phyloP scores from a whole-genome alignment of 2,113 vertebrate species.

The Formicarius rufipectus region DNA sequence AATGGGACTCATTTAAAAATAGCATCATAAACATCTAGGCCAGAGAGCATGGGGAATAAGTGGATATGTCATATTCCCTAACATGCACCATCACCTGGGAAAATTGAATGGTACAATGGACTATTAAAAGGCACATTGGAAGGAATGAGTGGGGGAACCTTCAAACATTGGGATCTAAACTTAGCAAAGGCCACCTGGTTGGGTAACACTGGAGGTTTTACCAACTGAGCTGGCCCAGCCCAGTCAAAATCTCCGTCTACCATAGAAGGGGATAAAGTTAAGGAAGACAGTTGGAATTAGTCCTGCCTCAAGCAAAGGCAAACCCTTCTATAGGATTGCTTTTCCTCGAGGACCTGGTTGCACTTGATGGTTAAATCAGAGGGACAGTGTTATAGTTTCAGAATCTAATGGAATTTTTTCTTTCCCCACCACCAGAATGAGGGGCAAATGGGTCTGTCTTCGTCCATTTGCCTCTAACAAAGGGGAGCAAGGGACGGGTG shows the following conservation, averaged over 20 bases:
- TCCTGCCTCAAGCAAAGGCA: neutral
- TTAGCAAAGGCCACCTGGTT: neutral
- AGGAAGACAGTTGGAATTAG: neutral
- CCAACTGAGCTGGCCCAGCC: fast-evolving
- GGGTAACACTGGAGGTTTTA: neutral
- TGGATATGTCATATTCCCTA: neutral
- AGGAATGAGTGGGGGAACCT: fast-evolving
- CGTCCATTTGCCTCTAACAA: no score
- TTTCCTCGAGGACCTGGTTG: neutral
- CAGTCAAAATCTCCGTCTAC: neutral
- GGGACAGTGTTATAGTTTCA: no score
- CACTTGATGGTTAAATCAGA: neutral
- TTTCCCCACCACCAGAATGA: no score
- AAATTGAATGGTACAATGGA: neutral
- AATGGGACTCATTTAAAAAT: neutral
- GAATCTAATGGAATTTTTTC: no score
- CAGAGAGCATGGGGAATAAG: neutral
- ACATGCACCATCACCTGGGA: neutral
- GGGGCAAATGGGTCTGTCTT: no score
- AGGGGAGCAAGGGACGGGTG: no score
- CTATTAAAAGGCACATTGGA: neutral
- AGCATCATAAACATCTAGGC: neutral
- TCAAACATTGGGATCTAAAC: neutral
- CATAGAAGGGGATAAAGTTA: neutral
- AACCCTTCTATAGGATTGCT: neutral